phyloP scores from a whole-genome alignment of 2,797 vertebrate species.

The Lepidocolaptes lacrymiger region DNA sequence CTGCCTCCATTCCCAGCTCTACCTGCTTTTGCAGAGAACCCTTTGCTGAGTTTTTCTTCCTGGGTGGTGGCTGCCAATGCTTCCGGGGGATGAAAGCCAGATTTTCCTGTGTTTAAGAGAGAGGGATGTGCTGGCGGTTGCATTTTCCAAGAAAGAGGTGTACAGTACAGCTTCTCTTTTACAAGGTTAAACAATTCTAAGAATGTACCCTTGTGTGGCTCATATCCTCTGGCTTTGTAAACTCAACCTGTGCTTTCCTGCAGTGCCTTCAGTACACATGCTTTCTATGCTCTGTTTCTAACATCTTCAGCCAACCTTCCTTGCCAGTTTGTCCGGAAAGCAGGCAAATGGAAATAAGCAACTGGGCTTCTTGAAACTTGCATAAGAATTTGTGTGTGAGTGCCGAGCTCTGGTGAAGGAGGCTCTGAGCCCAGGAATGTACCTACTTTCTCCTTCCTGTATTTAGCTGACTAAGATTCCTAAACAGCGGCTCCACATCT shows the following conservation, averaged over 20 bases:
- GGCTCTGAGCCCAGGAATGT: constrained; percentile 49
- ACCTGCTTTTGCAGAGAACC: constrained; percentile 22
- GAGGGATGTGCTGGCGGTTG: constrained; percentile 40
- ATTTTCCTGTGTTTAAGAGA: constrained; percentile 20
- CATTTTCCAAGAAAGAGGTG: constrained; percentile 69
- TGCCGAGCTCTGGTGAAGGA: constrained; percentile 19
- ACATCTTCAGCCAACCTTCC: constrained; percentile 22
- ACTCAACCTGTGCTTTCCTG: constrained; percentile 34
- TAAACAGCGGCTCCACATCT: constrained; percentile 42
- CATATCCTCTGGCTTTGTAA: constrained; percentile 44
- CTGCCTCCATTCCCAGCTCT: background rate
- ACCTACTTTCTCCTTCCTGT: constrained; percentile 64
- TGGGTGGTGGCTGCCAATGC: constrained; percentile 5
- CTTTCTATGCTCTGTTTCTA: constrained; percentile 17
- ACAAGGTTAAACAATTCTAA: constrained; percentile 69
- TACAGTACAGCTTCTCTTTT: constrained; percentile 56
- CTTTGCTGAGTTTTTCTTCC: constrained; percentile 27
- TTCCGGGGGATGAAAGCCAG: constrained; percentile 45
- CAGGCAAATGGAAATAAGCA: constrained; percentile 47
- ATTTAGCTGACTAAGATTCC: constrained; percentile 68
- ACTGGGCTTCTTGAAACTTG: constrained; percentile 31
- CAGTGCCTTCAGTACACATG: constrained; percentile 11
- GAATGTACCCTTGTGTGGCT: constrained; percentile 58
- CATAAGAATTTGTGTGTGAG: constrained; percentile 30
- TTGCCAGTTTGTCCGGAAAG: constrained; percentile 31